A percentile compares a stretch with the other conserved stretches of the same genome.
These are phyloP conservation scores for Liolophura sinensis DNA, from an alignment of 1,140 invertebrate genomes.

Conservation along the genomic window DNA sequence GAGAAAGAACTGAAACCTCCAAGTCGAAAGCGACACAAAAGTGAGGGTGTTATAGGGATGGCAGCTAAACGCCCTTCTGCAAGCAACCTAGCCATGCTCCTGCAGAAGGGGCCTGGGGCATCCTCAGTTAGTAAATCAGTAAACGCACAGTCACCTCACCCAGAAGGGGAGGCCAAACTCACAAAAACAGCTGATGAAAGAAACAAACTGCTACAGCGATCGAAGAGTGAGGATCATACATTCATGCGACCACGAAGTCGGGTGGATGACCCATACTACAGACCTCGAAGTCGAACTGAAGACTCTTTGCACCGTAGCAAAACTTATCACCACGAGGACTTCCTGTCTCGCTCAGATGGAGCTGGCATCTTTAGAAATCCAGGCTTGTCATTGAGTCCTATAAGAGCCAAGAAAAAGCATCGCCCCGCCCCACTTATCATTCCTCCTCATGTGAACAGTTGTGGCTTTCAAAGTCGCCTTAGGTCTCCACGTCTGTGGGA, in stretches of 20 bases:
- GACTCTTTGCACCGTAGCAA: constrained; percentile 30
- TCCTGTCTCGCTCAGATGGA: constrained; percentile 48
- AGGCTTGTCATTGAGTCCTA: constrained; percentile 52
- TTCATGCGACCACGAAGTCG: constrained; percentile 44
- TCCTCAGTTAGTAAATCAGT: neutral
- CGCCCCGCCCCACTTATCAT: constrained; percentile 67
- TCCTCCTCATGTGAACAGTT: constrained; percentile 61
- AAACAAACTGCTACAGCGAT: constrained; percentile 34
- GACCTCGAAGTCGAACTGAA: constrained; percentile 30
- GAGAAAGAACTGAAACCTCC: too few relatives aligned
- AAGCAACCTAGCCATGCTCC: too few relatives aligned
- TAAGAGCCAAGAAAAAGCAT: constrained; percentile 65
- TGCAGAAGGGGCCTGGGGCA: neutral
- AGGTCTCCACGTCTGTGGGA: constrained; percentile 63
- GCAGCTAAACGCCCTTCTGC: too few relatives aligned
- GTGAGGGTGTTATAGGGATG: too few relatives aligned
- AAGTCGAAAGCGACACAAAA: too few relatives aligned
- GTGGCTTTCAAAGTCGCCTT: constrained; percentile 62
- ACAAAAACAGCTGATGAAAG: constrained; percentile 49
- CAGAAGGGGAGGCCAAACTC: constrained; percentile 22
- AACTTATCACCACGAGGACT: constrained; percentile 35
- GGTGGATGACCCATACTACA: constrained; percentile 37
- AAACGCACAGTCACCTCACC: neutral
- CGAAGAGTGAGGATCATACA: constrained; percentile 42
- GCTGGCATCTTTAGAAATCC: constrained; percentile 79